phyloP scores from a whole-genome alignment of 2,797 vertebrate species.

The Crypturellus tataupa region DNA sequence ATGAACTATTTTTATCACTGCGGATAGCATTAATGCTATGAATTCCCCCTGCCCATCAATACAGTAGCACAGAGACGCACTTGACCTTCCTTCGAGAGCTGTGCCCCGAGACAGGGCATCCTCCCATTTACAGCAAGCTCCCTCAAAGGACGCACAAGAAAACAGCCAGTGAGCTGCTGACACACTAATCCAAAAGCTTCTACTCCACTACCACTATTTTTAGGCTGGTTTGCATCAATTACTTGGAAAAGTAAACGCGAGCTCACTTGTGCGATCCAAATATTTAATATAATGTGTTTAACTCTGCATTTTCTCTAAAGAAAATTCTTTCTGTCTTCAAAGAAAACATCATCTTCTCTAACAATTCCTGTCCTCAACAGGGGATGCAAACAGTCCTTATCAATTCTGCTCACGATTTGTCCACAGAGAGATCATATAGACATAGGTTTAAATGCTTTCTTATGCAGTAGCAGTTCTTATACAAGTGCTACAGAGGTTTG shows the following conservation, averaged over 20 bases:
- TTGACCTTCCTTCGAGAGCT: background rate
- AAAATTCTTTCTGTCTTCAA: background rate
- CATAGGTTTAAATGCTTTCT: background rate
- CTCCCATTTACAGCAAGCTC: background rate
- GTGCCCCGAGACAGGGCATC: background rate
- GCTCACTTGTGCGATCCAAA: background rate
- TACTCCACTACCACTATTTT: background rate
- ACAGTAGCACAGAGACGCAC: background rate
- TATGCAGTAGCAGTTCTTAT: background rate
- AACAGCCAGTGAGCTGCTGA: background rate
- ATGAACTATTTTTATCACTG: background rate
- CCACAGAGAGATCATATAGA: background rate
- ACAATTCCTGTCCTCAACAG: background rate
- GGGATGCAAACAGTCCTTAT: background rate
- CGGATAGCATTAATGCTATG: background rate
- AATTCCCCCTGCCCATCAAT: background rate
- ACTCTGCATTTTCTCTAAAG: background rate
- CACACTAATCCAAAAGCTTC: rapidly evolving
- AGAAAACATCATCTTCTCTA: background rate
- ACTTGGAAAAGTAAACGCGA: background rate
- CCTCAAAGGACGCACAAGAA: background rate
- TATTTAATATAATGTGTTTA: background rate
- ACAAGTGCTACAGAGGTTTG: background rate
- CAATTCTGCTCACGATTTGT: background rate
- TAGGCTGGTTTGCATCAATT: background rate